Conservation (phyloP, 2,888 invertebrate species). For the Amaurobius ferox region DNA sequence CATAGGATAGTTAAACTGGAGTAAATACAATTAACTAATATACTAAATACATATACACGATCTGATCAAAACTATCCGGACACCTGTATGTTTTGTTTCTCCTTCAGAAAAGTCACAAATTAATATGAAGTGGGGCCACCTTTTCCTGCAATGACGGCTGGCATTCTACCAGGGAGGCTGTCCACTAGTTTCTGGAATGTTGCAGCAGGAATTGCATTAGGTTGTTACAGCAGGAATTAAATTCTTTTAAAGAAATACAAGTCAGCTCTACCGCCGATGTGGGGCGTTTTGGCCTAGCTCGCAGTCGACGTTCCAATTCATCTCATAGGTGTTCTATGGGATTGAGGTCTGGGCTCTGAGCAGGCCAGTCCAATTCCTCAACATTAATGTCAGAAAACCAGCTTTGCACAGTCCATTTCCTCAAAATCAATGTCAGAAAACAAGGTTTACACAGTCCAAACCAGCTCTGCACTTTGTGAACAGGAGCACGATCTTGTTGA, state of each 20-base stretch:
- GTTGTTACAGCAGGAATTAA: too few relatives aligned
- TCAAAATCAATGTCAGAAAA: neutral
- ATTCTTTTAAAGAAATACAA: neutral
- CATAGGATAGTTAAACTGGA: too few relatives aligned
- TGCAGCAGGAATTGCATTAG: neutral
- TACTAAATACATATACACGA: too few relatives aligned
- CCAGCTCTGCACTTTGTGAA: too few relatives aligned
- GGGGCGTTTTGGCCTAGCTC: neutral
- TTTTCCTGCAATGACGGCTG: neutral
- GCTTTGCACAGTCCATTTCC: neutral
- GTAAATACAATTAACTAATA: too few relatives aligned
- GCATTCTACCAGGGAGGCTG: too few relatives aligned
- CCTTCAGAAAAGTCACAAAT: too few relatives aligned
- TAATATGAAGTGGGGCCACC: neutral
- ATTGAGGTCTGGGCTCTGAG: too few relatives aligned
- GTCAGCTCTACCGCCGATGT: neutral
- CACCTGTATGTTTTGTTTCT: too few relatives aligned
- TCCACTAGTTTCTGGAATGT: too few relatives aligned
- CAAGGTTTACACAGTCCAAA: neutral
- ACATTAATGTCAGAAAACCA: neutral
- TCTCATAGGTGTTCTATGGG: neutral
- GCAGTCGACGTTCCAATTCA: neutral
- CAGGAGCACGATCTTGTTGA: slow-evolving; percentile 1
- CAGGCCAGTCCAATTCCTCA: neutral
- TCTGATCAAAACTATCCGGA: too few relatives aligned